A percentile compares a stretch with the other conserved stretches of the same genome.
Evolutionary conservation across 2,888 invertebrate species (phyloP).

Genomic region (Tinea trinotella): DNA sequence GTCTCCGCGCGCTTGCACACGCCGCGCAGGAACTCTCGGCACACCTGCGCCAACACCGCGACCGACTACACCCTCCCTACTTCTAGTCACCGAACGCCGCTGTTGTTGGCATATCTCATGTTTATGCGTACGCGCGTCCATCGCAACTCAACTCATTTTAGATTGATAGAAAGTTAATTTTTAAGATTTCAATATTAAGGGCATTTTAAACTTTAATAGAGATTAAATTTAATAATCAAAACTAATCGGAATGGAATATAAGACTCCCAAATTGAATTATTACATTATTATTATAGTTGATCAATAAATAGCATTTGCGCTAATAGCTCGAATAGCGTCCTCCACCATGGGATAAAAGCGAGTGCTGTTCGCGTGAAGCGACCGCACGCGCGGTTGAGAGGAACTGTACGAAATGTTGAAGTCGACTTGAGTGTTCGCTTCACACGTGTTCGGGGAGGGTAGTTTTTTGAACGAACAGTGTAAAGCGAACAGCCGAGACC

Average conservation of each 20-base stretch:
- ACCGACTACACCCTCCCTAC: slow-evolving; percentile 36
- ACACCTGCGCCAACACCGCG: slow-evolving; percentile 81
- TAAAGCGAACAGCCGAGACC: not conserved
- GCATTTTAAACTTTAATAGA: too few species aligned
- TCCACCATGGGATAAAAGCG: slow-evolving; percentile 44
- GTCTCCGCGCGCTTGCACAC: slow-evolving; percentile 97
- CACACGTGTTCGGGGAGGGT: slow-evolving; percentile 23
- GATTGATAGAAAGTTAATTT: not conserved
- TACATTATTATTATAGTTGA: not conserved
- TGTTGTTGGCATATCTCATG: not conserved
- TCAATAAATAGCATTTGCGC: not conserved
- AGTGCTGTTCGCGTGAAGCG: slow-evolving; percentile 59
- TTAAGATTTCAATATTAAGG: too few species aligned
- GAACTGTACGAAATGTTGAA: not conserved
- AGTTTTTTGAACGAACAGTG: not conserved
- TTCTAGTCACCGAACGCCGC: slow-evolving; percentile 22
- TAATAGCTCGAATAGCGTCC: slow-evolving; percentile 47
- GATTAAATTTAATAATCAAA: too few species aligned
- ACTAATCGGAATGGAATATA: not conserved
- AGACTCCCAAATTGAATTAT: not conserved
- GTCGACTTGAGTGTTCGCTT: not conserved
- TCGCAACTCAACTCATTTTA: slow-evolving; percentile 9
- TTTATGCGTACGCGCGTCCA: slow-evolving; percentile 19
- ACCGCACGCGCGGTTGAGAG: slow-evolving; percentile 41
- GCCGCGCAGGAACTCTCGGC: slow-evolving; percentile 99